Conservation (phyloP, 2,797 vertebrate genomes). For the Chromobotia macracanthus region DNA sequence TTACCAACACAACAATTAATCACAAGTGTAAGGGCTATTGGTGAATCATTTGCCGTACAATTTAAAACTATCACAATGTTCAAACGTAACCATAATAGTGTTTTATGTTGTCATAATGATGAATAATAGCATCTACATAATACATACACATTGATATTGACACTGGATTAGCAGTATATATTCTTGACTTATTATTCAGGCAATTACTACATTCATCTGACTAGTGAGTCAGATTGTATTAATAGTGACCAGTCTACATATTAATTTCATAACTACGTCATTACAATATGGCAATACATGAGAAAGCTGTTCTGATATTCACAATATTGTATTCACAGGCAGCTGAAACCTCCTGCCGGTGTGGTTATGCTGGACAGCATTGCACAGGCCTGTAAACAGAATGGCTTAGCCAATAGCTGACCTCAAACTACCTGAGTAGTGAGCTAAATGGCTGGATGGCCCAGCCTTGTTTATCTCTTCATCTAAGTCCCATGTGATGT, state of each 20-base stretch:
- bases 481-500: constrained; percentile 41
- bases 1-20: not conserved
- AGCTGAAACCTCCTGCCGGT: constrained; percentile 12
- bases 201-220: not conserved
- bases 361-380: not conserved
- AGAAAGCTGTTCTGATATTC: not conserved
- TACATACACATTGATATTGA: not conserved
- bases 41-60: not conserved
- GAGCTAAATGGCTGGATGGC: constrained; percentile 38
- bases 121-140: not conserved
- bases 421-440: constrained; percentile 29
- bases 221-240: not conserved
- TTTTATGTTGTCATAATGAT: not conserved
- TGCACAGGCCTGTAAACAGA: constrained; percentile 23
- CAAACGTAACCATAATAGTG: not conserved
- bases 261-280: not conserved
- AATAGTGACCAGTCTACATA: not conserved
- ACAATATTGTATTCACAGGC: constrained; percentile 4
- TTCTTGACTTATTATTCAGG: not conserved
- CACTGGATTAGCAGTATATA: not conserved
- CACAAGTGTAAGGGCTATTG: not conserved
- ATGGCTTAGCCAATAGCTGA: constrained; percentile 38
- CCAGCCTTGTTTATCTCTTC: constrained; percentile 45
- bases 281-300: not conserved
- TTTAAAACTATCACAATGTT: not conserved